Evolutionary conservation across 2,888 invertebrate genomes (phyloP).

Genomic region (Empis livida): DNA sequence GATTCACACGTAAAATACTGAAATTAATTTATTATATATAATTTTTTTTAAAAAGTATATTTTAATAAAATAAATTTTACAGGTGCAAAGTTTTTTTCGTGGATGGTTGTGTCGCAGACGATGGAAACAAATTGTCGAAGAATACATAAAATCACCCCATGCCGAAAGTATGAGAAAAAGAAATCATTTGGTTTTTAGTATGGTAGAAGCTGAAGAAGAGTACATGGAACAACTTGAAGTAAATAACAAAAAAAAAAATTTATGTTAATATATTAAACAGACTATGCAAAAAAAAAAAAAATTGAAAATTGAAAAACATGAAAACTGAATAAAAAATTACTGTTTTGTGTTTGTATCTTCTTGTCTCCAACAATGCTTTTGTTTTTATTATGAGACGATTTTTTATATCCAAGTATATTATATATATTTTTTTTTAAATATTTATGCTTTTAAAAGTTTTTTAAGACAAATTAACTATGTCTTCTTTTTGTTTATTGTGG

Average conservation of each 20-base stretch:
- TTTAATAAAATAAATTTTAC: neutral
- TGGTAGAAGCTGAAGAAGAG: conserved; percentile 90
- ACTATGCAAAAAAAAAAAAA: no score
- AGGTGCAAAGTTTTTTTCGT: conserved; percentile 72
- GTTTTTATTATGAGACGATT: no score
- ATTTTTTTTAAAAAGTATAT: neutral
- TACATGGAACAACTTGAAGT: conserved; percentile 84
- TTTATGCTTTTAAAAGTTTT: no score
- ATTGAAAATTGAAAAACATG: no score
- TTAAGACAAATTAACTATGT: neutral
- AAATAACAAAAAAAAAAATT: conserved; percentile 25
- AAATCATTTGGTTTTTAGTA: conserved; percentile 76
- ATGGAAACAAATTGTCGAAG: conserved; percentile 91
- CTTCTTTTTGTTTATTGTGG: no score
- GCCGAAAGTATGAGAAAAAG: conserved; percentile 88
- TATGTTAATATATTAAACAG: no score
- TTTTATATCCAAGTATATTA: no score
- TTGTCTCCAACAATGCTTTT: no score
- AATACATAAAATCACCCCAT: conserved; percentile 87
- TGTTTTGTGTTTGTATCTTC: no score
- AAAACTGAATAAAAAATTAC: no score
- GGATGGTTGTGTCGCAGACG: conserved; percentile 84
- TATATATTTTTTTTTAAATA: no score
- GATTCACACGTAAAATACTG: no score
- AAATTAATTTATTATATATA: neutral